Evolutionary conservation across 2,113 vertebrate species (phyloP), one percentile per base, ranked within the genome.

Genomic region (Phrynocephalus versicolor): DNA sequence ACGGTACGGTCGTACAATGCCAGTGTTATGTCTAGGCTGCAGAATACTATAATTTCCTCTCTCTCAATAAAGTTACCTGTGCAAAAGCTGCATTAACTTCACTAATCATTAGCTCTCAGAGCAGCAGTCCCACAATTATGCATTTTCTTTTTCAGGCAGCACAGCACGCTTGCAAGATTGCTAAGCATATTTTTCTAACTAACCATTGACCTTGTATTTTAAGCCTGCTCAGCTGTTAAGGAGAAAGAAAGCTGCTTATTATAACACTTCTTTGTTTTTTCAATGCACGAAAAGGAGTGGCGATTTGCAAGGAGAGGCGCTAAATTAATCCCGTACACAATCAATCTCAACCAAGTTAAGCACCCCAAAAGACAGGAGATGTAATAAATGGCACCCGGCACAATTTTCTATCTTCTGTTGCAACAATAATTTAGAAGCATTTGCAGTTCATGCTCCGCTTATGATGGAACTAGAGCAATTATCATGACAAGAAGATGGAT

Each of bases 321-420:
- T 89, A 88, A 87, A 89, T 85, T 87, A 92, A 92, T 92, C 18
- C 6, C 88, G 6, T 72, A 90, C 92, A 83, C 10, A 67, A 88
- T 88, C 75, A 84, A n/a, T 92, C 71, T 90, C 57, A 64, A 84
- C 35, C 65, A 10, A 90, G 3, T 16, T 85, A 88, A 71, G 16
- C 15, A 89, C 37, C 51, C 84, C 92, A 90, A 86, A 74, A 33
- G 37, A 84, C 27, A 92, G 45, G 33, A 84, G 74, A 64, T 85
- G 51, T 81, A 89, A 85, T 75, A 57, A 70, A 85, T 88, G n/a
- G 64, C 88, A 93, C 89, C 23, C 86, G 30, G 8, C 83, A 13
- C 30, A 62, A 83, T 89, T 82, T 85, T 92, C 2, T 1, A 0
- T 82, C 5, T 75, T 85, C 78, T 90, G 64, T 69, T 88, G 85